Evolutionary conservation across 2,888 invertebrate species (phyloP), one percentile per base, ranked within the genome.

Genomic region (Agapostemon virescens): DNA sequence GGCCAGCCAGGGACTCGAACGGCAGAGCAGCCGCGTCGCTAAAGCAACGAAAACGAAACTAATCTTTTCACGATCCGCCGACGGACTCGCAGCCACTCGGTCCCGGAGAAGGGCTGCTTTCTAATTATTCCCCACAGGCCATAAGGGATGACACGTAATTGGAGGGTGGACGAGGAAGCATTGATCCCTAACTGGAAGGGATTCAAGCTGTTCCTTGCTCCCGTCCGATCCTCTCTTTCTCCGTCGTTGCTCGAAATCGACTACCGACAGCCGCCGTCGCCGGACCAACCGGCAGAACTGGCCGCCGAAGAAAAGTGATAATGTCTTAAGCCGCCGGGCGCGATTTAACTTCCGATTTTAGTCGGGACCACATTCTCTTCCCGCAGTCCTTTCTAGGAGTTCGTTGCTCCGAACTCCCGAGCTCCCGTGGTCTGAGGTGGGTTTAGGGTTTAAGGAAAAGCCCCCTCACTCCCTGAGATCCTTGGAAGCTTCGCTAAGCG

Each of bases 291-390:
- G 87, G 86, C 88, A 49, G 13, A 30, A 85, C 81, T 85, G 86
- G 86, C 86, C 85, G 33, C 87, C 85, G 94, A 94, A 94, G 94
- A 94, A 95, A 95, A 95, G 94, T 94, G 94, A 95, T 95, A 95
- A 95, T 94, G 94, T 95, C 94, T 94, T 95, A 94, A 95, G 94
- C 94, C 94, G 93, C 93, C 93, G 9, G 94, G 94, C 94, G 94
- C 94, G 89, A 91, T 92, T 90, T 90, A 92, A 92, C 90, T 90
- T 90, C 86, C 89, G 90, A 91, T 91, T 92, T 90, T 89, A 88
- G 88, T 84, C 84, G 84, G 55, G 49, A 81, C 79, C 84, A 81
- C 81, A 84, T 84, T 85, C 85, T 83, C 84, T 82, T 83, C 74
- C 67, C 74, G 80, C 75, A 77, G 74, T 83, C 85, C 86, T 76